Conservation (phyloP, 2,113 vertebrate genomes). For the Ahaetulla prasina region DNA sequence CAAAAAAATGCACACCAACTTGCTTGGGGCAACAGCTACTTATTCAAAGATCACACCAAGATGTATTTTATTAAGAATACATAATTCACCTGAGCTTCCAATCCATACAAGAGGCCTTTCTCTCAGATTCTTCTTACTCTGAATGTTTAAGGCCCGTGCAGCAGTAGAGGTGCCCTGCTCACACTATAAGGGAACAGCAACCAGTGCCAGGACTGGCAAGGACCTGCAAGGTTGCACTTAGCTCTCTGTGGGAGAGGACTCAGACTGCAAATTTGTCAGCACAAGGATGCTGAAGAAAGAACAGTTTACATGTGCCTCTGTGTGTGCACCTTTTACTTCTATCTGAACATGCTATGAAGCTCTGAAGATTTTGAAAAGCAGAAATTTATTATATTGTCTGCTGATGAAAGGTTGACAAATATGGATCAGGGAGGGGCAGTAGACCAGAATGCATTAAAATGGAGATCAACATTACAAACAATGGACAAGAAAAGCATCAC, state of each 20-base stretch:
- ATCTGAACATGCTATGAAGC: background rate
- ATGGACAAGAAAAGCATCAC: constrained; percentile 38
- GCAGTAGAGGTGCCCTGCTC: background rate
- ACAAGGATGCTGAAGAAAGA: background rate
- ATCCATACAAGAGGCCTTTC: background rate
- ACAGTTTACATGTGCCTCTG: too few relatives aligned
- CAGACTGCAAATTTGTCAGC: background rate
- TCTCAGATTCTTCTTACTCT: background rate
- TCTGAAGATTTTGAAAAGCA: background rate
- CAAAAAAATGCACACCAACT: background rate
- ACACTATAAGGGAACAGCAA: background rate
- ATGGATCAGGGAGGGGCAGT: background rate
- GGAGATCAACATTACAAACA: background rate
- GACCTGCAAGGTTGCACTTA: background rate
- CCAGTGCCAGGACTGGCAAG: background rate
- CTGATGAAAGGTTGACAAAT: background rate
- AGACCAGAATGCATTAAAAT: constrained; percentile 15
- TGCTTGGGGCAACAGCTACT: background rate
- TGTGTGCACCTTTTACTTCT: background rate
- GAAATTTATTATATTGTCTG: background rate
- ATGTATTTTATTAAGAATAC: background rate
- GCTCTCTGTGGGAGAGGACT: too few relatives aligned
- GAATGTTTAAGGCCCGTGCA: background rate
- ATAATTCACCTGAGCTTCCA: background rate
- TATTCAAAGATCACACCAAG: background rate